Evolutionary conservation across 2,888 invertebrate species (phyloP), one percentile per base, ranked within the genome.

Genomic region (Volucella bombylans): DNA sequence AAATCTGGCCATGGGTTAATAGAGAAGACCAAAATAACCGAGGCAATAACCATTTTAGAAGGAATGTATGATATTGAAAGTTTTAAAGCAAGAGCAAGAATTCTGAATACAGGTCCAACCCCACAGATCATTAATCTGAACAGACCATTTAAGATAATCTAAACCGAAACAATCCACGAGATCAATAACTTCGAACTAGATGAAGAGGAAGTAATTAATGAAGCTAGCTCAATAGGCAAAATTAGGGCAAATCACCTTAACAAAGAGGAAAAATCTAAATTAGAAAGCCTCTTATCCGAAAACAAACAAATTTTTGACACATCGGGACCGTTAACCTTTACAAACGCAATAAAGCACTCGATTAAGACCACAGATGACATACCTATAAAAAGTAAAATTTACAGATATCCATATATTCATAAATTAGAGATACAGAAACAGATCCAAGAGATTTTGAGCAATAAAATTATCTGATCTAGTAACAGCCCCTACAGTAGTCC

Each of bases 401-500:
- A 23, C 23, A 23, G 4, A 23, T 23, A 23, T n/a, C 69, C 57
- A 12, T 57, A 71, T 8, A 18, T 71, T 39, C 71, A 71, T 49
- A 23, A 59, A 31, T 4, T 23, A 31, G 57, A 47, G 15, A 47
- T 69, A 31, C 45, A 69, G 9, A 10, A n/a, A 59, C 50, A 71
- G 50, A 59, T 71, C 11, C 47, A 50, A 49, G 52, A 72, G 15
- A 62, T 72, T 43, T 49, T 72, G 12, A n/a, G 52, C 39, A 31
- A 52, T 15, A 1, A 38, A 52, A 65, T 65, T 15, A 50, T 23
- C 23, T 3, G 23, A 23, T 3, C 3, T 31, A 31, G 31, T 4
- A 31, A 31, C 31, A 50, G 69, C 9, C 65, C 82, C 8, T 79
- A 79, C 68, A n/a, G n/a, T n/a, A n/a, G n/a, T n/a, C n/a, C 68